Percentiles rank a stretch among this genome's conserved stretches.
Conservation (phyloP, 2,888 invertebrate genomes). For the Seira sanloemensis region DNA sequence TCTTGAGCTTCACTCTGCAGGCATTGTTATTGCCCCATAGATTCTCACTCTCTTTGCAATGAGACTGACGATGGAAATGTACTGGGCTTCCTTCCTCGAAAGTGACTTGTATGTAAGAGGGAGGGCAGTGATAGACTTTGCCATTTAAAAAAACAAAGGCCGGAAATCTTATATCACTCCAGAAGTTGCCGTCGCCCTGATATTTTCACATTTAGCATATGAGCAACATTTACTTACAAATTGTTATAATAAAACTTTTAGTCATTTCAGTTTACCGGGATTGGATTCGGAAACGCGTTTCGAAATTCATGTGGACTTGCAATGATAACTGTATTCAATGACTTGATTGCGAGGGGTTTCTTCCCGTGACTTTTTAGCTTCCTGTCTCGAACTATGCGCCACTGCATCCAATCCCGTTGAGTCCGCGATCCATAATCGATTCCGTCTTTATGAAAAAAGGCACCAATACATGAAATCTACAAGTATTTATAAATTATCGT, state of each 20-base stretch:
- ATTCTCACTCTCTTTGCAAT: background rate
- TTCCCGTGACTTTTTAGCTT: background rate
- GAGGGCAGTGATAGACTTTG: conserved; percentile 44
- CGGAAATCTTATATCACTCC: conserved; percentile 50
- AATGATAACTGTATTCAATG: conserved; percentile 53
- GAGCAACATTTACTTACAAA: conserved; percentile 27
- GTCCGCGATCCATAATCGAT: conserved; percentile 27
- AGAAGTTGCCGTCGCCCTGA: conserved; percentile 19
- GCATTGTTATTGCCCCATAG: too few relatives aligned
- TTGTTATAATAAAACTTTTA: background rate
- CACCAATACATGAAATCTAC: background rate
- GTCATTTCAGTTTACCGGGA: conserved; percentile 25
- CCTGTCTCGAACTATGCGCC: conserved; percentile 15
- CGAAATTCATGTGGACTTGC: conserved; percentile 17
- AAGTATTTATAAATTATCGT: background rate
- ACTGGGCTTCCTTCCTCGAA: conserved; percentile 38
- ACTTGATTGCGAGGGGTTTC: conserved; percentile 26
- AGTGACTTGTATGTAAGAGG: conserved; percentile 40
- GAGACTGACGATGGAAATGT: conserved; percentile 47
- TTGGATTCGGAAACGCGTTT: conserved; percentile 26
- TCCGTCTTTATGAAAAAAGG: background rate
- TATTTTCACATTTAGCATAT: too few relatives aligned
- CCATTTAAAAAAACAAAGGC: conserved; percentile 32
- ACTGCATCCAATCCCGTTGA: conserved; percentile 28
- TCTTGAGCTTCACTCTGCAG: background rate